phyloP scores from a whole-genome alignment of 1,140 invertebrate genomes.

The Drosophila navojoa region DNA sequence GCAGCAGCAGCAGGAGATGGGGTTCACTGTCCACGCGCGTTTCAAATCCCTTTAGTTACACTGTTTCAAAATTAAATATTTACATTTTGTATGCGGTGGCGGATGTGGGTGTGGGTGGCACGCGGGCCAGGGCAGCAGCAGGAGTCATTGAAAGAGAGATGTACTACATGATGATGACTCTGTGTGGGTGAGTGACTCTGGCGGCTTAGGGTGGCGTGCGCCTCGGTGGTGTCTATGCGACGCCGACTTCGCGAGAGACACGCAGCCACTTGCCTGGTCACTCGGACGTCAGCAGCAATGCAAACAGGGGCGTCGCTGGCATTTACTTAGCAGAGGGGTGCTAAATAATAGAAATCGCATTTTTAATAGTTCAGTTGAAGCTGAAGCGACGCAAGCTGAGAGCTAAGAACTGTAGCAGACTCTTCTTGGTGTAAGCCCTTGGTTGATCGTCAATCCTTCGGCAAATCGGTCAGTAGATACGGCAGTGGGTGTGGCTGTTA shows the following conservation, averaged over 20 bases:
- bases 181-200: constrained; percentile 3
- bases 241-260: constrained; percentile 7
- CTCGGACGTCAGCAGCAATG: not conserved
- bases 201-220: not conserved
- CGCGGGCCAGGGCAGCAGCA: not conserved
- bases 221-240: constrained; percentile 8
- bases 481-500: not conserved
- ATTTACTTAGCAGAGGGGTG: not conserved
- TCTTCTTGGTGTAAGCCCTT: too few relatives aligned
- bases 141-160: constrained; percentile 7
- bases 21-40: constrained; percentile 64
- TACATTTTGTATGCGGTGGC: constrained; percentile 67
- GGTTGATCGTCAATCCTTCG: too few relatives aligned
- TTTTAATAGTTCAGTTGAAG: not conserved
- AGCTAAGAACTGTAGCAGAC: too few relatives aligned
- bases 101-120: constrained; percentile 49
- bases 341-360: not conserved
- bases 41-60: constrained; percentile 82
- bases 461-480: not conserved
- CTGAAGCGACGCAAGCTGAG: not conserved
- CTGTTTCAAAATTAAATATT: constrained; percentile 82
- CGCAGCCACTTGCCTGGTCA: constrained; percentile 17
- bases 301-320: constrained; percentile 4
- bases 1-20: not conserved
- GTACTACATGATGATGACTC: constrained; percentile 1